Base-by-base conservation (phyloP, 2,888 invertebrate species). In the Papilio demoleus region DNA sequence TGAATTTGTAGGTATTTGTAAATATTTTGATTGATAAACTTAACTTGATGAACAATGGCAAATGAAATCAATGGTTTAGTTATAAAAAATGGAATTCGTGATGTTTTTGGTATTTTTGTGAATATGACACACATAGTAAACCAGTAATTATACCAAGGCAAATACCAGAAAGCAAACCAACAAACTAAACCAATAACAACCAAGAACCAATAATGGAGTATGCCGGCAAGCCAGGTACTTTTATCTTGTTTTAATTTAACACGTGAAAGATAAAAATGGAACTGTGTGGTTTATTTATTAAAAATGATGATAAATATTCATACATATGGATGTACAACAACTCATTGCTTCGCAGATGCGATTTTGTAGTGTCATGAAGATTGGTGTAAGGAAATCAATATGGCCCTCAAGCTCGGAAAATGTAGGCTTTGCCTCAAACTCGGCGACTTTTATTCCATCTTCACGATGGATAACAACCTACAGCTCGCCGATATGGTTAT, bases 351-450 rank as follows among this genome's bases (percentile, higher is more conserved):
- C 67, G 70, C 79, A 82, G 81, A 82, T 81, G 77, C 83, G 79
- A 84, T 80, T 80, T 77, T 79, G 64, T 72, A 81, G 76, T 88
- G 86, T 82, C 81, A 86, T 88, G 88, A 87, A 87, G 84, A 81
- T 80, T 78, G 77, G 71, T 76, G 80, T 82, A 83, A 84, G 81
- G 79, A 83, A 91, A 90, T 90, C 92, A 92, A 92, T 92, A 89
- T 89, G 89, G 92, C 92, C 78, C 90, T 92, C 87, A 92, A 92
- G 81, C 86, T 93, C 70, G 93, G 93, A 81, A 93, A 93, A 88
- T 93, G 93, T 82, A 90, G 93, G 82, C 88, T 93, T 62, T 93
- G 93, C 81, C 89, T 93, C 81, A 93, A 93, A 81, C 88, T 93
- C 68, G 93, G 93, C 62, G 93, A 93, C 75, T 93, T 93, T 76